phyloP scores from a whole-genome alignment of 2,888 invertebrate genomes.

The Aproaerema taeniolella region DNA sequence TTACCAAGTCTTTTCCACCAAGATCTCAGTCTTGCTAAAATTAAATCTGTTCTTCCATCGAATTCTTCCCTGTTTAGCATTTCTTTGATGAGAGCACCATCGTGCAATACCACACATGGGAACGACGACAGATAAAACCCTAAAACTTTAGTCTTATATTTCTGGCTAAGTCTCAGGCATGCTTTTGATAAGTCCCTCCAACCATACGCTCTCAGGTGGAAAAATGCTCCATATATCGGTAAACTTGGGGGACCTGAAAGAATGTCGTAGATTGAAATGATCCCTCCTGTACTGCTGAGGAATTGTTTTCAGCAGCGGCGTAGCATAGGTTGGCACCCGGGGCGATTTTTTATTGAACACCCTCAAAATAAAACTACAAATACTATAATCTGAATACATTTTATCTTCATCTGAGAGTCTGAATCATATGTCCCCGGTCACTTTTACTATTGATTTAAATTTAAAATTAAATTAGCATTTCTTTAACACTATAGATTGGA shows the following conservation, averaged over 20 bases:
- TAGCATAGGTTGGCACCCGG: too few relatives aligned
- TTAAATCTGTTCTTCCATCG: conserved; percentile 77
- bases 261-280: too few relatives aligned
- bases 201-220: conserved; percentile 71
- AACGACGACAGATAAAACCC: conserved; percentile 75
- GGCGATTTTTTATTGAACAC: too few relatives aligned
- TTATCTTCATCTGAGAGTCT: too few relatives aligned
- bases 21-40: conserved; percentile 66
- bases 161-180: conserved; percentile 62
- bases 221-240: conserved; percentile 80
- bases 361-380: too few relatives aligned
- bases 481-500: too few relatives aligned
- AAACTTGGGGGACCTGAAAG: conserved; percentile 78
- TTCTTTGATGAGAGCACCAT: conserved; percentile 73
- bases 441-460: too few relatives aligned
- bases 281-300: too few relatives aligned
- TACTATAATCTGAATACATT: too few relatives aligned
- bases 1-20: conserved; percentile 72
- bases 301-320: conserved; percentile 25
- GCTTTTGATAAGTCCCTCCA: conserved; percentile 70
- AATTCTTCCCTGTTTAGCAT: conserved; percentile 78
- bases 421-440: too few relatives aligned
- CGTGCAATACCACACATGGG: conserved; percentile 71
- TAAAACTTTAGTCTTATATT: conserved; percentile 78
- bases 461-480: conserved; percentile 13